Evolutionary conservation across 2,113 vertebrate species (phyloP).

Genomic region (Baryphthengus martii): DNA sequence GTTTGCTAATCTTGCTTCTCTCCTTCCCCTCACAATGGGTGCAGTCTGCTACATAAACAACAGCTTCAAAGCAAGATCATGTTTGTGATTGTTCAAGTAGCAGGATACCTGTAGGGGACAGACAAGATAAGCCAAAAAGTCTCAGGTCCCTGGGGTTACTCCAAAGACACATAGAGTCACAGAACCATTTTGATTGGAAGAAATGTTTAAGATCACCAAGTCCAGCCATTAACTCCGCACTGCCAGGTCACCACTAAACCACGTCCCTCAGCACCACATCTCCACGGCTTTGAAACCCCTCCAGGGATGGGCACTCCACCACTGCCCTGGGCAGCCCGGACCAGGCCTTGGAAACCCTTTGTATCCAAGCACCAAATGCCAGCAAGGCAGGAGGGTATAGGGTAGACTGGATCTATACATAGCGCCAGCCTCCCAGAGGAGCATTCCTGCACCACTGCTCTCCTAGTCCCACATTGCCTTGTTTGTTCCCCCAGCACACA

Average conservation of each 20-base stretch:
- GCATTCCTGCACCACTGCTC: neutral
- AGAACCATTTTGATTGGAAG: too few species aligned
- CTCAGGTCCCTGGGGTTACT: neutral
- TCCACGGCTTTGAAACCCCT: too few species aligned
- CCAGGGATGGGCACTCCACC: too few species aligned
- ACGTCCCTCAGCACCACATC: too few species aligned
- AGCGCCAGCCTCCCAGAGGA: neutral
- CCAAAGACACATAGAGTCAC: neutral
- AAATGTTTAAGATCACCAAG: too few species aligned
- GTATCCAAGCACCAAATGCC: neutral
- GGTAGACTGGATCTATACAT: neutral
- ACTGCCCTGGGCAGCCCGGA: too few species aligned
- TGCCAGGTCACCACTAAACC: neutral
- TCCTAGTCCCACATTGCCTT: neutral
- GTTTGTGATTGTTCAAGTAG: neutral
- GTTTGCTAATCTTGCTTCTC: neutral
- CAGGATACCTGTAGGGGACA: neutral
- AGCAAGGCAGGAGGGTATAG: neutral
- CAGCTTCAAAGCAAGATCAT: neutral
- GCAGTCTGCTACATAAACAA: neutral
- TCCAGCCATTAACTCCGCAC: too few species aligned
- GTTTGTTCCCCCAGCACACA: neutral
- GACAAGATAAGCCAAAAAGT: neutral
- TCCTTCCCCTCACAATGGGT: neutral
- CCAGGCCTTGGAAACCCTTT: too few species aligned